Percentiles rank a stretch among this genome's conserved stretches.
Conservation (phyloP, 2,113 vertebrate genomes). For the Menidia beryllina region DNA sequence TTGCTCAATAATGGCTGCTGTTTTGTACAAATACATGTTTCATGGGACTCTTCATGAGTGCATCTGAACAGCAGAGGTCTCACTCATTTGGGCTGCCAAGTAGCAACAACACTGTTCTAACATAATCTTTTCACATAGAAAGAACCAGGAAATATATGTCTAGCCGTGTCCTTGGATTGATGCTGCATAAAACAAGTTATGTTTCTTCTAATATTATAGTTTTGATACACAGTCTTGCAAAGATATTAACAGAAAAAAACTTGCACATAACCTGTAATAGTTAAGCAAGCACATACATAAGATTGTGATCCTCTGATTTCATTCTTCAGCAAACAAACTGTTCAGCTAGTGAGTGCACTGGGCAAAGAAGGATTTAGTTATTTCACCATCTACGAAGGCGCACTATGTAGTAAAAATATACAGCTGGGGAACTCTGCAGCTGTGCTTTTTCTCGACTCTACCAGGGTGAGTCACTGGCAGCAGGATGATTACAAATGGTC, state of each 20-base stretch:
- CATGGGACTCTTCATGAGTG: not conserved
- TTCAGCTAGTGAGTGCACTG: not conserved
- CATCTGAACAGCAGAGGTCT: constrained; percentile 55
- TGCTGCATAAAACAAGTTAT: too few species aligned
- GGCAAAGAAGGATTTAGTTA: not conserved
- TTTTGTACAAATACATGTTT: not conserved
- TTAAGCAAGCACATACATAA: too few species aligned
- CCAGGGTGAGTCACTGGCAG: constrained; percentile 1
- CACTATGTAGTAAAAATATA: not conserved
- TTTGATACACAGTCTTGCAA: not conserved
- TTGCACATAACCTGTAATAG: too few species aligned
- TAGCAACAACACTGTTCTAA: not conserved
- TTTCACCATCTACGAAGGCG: not conserved
- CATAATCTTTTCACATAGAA: not conserved
- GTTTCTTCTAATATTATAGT: not conserved
- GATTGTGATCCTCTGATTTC: constrained; percentile 1
- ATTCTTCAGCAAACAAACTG: not conserved
- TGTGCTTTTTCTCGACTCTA: not conserved
- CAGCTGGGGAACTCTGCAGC: constrained; percentile 1
- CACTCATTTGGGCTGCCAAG: constrained; percentile 6
- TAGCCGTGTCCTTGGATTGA: too few species aligned
- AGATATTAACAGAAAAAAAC: too few species aligned
- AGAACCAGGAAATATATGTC: not conserved
- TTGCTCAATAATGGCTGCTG: not conserved
- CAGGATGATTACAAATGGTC: not conserved